Base-by-base conservation (phyloP, 30 jellyfish, hydroid and myxozoan species). In the Rhopilema esculentum region DNA sequence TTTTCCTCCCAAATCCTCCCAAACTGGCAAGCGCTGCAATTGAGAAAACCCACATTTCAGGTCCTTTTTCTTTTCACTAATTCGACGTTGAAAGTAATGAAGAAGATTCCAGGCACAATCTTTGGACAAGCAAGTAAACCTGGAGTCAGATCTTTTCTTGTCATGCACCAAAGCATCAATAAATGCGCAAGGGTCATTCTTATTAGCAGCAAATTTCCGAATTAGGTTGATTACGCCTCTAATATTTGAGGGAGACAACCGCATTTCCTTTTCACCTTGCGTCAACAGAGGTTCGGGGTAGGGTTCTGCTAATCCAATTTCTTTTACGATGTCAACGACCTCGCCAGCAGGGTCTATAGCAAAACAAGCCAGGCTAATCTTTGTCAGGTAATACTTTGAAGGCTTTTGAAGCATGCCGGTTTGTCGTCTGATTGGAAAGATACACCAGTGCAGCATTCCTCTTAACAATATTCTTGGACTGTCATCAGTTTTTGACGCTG, bases 361-460 rank as follows among this genome's bases (percentile, higher is more conserved):
- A 29, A 20, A 21, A 0, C 70, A 27, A 16, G 80, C 71, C 67
- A 7, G 29, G 62, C 51, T 63, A 23, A 80, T 80, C 7, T 49
- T 24, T n/a, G 66, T 80, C 69, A 80, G 21, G 19, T 23, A 77
- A 30, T 29, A 65, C 66, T 23, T 53, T 63, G 57, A 29, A 21
- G 64, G 57, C 2, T 68, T 18, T 0, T 16, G 27, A 9, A 18
- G 22, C 9, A 8, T 17, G n/a, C 30, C 65, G 18, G 0, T 64
- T n/a, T 66, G 73, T 69, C 91, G 67, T 49, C 49, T 76, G 26
- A 67, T 75, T 8, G 91, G 91, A 23, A 66, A 49, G 16, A 82
- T 30, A 40, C 91, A 82, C 91, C 91, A 82, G 27, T 67, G 31
- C 29, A 80, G 40, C 49, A 80, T 27, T 27, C 26, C 71, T 22